These are phyloP conservation scores for Toxostoma redivivum DNA, from an alignment of 2,113 vertebrate species.

Conservation along the genomic window DNA sequence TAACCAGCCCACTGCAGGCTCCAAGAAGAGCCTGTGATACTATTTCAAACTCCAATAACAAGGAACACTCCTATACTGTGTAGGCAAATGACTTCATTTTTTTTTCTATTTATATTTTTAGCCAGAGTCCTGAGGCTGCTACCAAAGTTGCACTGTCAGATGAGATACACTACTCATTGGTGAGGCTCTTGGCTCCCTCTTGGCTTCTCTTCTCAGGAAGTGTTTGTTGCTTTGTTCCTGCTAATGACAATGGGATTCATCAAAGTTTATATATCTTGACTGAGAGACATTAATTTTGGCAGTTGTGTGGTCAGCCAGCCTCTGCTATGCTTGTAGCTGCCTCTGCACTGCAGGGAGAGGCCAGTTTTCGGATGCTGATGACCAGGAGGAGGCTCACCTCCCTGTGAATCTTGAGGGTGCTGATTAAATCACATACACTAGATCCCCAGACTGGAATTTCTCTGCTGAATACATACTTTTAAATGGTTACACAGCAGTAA, in stretches of 20 bases:
- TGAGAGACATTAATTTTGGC: neutral
- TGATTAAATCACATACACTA: neutral
- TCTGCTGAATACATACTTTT: slow-evolving; percentile 12
- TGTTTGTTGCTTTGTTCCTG: neutral
- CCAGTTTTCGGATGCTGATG: neutral
- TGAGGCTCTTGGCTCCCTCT: neutral
- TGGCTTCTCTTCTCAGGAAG: neutral
- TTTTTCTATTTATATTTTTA: neutral
- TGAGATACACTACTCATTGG: neutral
- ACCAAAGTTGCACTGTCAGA: neutral
- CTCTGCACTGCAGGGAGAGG: neutral
- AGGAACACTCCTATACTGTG: neutral
- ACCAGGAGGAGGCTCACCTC: neutral
- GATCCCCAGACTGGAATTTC: slow-evolving; percentile 7
- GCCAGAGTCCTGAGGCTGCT: neutral
- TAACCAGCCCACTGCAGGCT: neutral
- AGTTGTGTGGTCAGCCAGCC: neutral
- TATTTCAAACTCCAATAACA: neutral
- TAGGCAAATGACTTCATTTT: neutral
- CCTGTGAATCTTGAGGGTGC: neutral
- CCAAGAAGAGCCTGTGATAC: neutral
- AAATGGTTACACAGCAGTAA: slow-evolving; percentile 5
- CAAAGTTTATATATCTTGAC: neutral
- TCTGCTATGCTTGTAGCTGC: neutral
- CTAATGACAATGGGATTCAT: neutral